phyloP scores from a whole-genome alignment of 2,113 vertebrate species.

The Drymodes brunneopygia region DNA sequence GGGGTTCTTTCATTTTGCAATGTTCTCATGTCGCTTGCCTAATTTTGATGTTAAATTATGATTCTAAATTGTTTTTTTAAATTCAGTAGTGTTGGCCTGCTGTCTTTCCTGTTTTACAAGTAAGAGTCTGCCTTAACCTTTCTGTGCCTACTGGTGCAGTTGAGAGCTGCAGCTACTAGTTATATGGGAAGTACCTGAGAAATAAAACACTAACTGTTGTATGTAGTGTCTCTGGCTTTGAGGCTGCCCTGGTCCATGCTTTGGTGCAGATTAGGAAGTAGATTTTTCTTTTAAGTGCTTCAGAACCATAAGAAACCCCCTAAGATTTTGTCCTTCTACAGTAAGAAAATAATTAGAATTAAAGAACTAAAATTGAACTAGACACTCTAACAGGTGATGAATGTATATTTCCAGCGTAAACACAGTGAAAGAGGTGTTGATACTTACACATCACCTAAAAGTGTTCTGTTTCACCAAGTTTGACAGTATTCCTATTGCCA shows the following conservation, averaged over 20 bases:
- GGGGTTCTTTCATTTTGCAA: not conserved
- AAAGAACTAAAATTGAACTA: not conserved
- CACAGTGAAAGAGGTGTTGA: not conserved
- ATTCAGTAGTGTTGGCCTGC: not conserved
- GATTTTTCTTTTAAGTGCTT: not conserved
- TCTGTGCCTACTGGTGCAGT: not conserved
- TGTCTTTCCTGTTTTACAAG: not conserved
- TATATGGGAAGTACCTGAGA: not conserved
- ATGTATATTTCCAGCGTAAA: not conserved
- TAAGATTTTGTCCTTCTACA: not conserved
- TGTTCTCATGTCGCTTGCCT: not conserved
- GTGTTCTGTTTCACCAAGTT: not conserved
- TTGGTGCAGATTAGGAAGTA: not conserved
- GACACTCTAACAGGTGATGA: not conserved
- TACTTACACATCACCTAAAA: not conserved
- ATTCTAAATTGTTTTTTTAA: not conserved
- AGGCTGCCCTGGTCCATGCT: not conserved
- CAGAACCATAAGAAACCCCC: not conserved
- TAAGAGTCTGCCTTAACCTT: not conserved
- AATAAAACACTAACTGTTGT: not conserved
- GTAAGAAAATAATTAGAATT: not conserved
- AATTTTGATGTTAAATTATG: not conserved
- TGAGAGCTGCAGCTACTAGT: not conserved
- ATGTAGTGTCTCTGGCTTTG: not conserved
- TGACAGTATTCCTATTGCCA: not conserved